Base-by-base conservation (phyloP, 2,888 invertebrate genomes). In the Idaea dimidiata region DNA sequence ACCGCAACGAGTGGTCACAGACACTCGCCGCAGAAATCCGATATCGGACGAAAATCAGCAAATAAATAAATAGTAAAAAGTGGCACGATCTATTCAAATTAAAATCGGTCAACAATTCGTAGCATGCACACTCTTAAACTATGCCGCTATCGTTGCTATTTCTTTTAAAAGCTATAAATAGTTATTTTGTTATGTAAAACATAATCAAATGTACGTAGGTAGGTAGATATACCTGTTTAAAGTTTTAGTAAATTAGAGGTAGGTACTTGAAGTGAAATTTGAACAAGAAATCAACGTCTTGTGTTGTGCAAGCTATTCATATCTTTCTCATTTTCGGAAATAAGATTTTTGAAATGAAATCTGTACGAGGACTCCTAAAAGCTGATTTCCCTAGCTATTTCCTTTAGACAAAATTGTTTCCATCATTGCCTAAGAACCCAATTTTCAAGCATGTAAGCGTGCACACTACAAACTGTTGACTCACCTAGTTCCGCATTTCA, bases 401-500 rank as follows among this genome's bases (percentile, higher is more conserved):
- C 43, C 43, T 43, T 43, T 43, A 43, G 43, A 14, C 43, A 1
- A 6, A 43, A 43, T 43, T 8, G 43, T 43, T 43, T 43, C 43
- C 10, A 43, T 7, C 3, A 8, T 43, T 43, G 8, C 14, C 43
- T 43, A 43, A 17, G 18, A 17, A 56, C 56, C 10, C 16, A 56
- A 17, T 64, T 66, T 64, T 63, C 64, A 81, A 81, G 82, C 81
- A 73, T 81, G 76, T 74, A 75, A 75, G 75, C 71, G 79, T 80
- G 79, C 81, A 76, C 78, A 79, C 80, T 82, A 82, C 78, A 62
- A 68, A 71, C 69, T 74, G 78, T 72, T 75, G 71, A 91, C 91
- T 90, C 85, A 91, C 91, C 91, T 86, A 83, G 83, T 69, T 85
- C 91, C 89, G 71, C 80, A 81, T 86, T 87, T 90, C 87, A 82